Percentiles rank a stretch among this genome's conserved stretches.
Evolutionary conservation across 2,113 vertebrate species (phyloP).

Genomic region (Willisornis vidua): DNA sequence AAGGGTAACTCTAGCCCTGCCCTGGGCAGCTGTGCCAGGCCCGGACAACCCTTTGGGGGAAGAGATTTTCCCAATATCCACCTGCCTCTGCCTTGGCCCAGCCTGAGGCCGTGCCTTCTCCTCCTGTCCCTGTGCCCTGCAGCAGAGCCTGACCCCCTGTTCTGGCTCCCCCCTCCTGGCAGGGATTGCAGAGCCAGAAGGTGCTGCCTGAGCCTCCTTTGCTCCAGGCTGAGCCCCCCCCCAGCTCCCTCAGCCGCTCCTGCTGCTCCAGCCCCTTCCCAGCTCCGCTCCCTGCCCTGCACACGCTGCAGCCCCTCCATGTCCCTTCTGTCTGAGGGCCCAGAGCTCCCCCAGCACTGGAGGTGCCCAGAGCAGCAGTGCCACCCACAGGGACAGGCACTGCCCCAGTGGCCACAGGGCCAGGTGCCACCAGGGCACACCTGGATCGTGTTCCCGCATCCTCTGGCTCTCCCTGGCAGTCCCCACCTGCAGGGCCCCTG

Average conservation of each 20-base stretch:
- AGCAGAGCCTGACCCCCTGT: neutral
- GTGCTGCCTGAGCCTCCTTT: neutral
- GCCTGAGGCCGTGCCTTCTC: accelerated
- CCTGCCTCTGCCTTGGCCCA: accelerated
- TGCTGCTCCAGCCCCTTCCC: neutral
- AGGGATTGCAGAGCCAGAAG: neutral
- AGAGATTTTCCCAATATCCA: neutral
- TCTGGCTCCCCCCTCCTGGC: neutral
- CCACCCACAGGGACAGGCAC: neutral
- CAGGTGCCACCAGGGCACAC: neutral
- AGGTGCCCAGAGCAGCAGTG: neutral
- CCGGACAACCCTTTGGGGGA: neutral
- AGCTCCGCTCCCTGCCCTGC: accelerated
- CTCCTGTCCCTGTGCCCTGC: neutral
- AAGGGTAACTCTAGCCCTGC: neutral
- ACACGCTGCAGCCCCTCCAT: accelerated
- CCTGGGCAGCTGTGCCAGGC: neutral
- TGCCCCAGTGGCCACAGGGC: too few species aligned
- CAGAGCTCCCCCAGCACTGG: neutral
- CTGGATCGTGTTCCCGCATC: neutral
- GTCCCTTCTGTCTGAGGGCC: neutral
- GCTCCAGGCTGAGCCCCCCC: neutral
- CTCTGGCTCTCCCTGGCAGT: neutral
- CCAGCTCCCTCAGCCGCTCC: neutral
- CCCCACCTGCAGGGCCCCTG: conserved; percentile 20